A percentile compares a stretch with the other conserved stretches of the same genome.
phyloP scores from a whole-genome alignment of 2,888 invertebrate genomes.

The Hylaea fasciaria region DNA sequence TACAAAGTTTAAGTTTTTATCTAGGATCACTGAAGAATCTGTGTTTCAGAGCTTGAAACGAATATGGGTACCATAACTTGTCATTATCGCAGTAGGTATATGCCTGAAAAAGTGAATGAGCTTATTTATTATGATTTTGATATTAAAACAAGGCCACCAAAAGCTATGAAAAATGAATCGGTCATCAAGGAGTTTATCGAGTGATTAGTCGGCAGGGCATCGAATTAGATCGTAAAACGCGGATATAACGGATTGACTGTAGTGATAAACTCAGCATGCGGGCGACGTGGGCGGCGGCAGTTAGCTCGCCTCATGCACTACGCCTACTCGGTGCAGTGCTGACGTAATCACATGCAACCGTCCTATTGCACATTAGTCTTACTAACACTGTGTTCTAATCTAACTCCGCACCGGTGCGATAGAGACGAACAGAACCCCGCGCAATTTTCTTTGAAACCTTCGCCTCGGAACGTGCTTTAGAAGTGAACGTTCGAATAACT shows the following conservation, averaged over 20 bases:
- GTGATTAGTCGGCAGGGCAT: constrained; percentile 15
- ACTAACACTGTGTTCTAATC: constrained; percentile 42
- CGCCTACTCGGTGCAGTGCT: constrained; percentile 56
- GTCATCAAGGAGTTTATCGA: background rate
- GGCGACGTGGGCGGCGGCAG: constrained; percentile 49
- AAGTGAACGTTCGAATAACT: constrained; percentile 36
- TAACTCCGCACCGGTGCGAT: constrained; percentile 36
- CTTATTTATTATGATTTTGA: too few relatives aligned
- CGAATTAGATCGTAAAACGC: constrained; percentile 30
- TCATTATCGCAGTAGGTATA: too few relatives aligned
- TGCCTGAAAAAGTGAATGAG: too few relatives aligned
- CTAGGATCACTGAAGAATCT: background rate
- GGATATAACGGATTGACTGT: constrained; percentile 38
- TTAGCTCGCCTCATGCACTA: constrained; percentile 43
- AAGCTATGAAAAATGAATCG: background rate
- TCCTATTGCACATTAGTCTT: constrained; percentile 53
- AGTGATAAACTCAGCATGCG: constrained; percentile 45
- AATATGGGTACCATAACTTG: too few relatives aligned
- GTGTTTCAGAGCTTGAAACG: background rate
- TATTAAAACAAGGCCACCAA: background rate
- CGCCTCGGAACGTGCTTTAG: constrained; percentile 28
- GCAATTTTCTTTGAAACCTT: constrained; percentile 36
- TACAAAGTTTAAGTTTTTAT: too few relatives aligned
- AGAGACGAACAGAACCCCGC: constrained; percentile 37
- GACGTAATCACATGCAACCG: constrained; percentile 63